These are phyloP conservation scores for Eurystomus glaucurus DNA, from an alignment of 2,797 vertebrate species.

Conservation along the genomic window DNA sequence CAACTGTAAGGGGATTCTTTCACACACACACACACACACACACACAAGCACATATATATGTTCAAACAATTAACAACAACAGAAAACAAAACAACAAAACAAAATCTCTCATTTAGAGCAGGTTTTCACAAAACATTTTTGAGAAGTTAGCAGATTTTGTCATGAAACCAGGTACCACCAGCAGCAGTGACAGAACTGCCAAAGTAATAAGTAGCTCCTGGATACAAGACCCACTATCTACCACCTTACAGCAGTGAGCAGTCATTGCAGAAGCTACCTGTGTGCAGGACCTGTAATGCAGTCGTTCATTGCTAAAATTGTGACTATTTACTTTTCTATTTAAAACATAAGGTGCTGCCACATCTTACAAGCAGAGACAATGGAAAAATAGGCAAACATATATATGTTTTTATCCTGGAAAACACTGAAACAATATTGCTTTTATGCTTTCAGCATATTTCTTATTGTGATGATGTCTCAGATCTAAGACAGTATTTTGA, in stretches of 20 bases:
- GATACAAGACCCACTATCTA: background rate
- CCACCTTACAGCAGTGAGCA: background rate
- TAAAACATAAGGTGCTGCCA: background rate
- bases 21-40: too few species aligned
- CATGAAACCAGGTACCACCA: background rate
- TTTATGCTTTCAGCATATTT: background rate
- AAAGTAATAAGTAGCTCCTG: background rate
- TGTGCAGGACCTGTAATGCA: background rate
- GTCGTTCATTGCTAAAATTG: background rate
- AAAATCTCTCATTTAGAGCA: background rate
- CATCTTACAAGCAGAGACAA: background rate
- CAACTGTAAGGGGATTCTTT: background rate
- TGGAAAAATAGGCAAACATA: background rate
- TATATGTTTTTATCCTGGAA: background rate
- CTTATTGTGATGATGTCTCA: background rate
- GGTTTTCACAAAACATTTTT: background rate
- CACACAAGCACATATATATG: rapidly evolving
- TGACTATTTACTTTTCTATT: background rate
- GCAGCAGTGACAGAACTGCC: background rate
- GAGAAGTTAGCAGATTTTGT: background rate
- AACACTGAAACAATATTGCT: background rate
- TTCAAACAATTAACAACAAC: background rate
- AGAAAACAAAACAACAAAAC: rapidly evolving
- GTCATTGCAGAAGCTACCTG: background rate
- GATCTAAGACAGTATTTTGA: background rate